Base-by-base conservation (phyloP, 1,140 invertebrate species). In the Bradysia coprophila region DNA sequence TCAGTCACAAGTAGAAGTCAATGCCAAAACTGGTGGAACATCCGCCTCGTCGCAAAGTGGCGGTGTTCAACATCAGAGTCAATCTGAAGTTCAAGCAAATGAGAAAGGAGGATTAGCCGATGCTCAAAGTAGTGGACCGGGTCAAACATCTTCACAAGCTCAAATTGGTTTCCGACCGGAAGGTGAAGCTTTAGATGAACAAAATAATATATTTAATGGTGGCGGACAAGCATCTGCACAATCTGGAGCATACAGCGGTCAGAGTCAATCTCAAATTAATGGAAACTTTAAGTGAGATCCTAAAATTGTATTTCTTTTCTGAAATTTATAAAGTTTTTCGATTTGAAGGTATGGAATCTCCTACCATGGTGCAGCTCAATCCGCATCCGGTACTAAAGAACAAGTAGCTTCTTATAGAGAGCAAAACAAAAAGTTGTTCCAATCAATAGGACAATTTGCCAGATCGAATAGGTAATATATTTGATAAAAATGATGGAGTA, bases 161-260 rank as follows among this genome's bases (percentile, higher is more conserved):
- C 82, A 86, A 63, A 84, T 87, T 33, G 82, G 81, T 4, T 87
- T 87, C 51, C 75, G 76, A 38, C 81, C 83, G 0, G 69, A 72
- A 55, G 64, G 75, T 56, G 60, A 72, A 50, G 51, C 64, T 63
- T 37, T 63, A 34, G 53, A 65, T 42, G 67, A 66, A 39, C 45
- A 55, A 42, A 55, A 51, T 6, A 61, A 59, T 21, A 72, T 76
- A 24, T 81, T 79, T 48, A 66, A 65, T 46, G 81, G 81, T 2
- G 79, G 81, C 11, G 83, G 81, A 8, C 72, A 72, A 42, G 76
- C 83, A 0, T 78, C 76, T 9, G 76, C 83, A 3, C 80, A 83
- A 60, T 79, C 79, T 45, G 77, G 77, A 42, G 68, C 70, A 10
- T 66, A 72, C 43, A 71, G 69, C 15, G 82, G 82, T 4, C 78